phyloP scores from a whole-genome alignment of 2,888 invertebrate species.

The Drosophila fungiperda region DNA sequence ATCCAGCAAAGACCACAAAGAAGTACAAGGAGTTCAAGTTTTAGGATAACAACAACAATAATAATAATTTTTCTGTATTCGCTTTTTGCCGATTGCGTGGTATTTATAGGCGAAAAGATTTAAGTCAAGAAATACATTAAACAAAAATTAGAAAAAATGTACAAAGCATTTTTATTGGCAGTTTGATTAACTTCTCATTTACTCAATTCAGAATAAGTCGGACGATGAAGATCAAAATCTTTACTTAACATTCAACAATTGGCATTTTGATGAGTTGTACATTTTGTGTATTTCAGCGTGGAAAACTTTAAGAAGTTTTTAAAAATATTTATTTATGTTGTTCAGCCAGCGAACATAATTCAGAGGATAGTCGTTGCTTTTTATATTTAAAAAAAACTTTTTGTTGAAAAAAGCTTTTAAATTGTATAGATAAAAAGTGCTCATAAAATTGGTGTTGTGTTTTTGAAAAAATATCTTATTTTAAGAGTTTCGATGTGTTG shows the following conservation, averaged over 20 bases:
- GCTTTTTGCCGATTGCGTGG: conserved; percentile 15
- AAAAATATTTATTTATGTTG: conserved; percentile 1
- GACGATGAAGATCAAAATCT: background rate
- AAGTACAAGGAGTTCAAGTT: conserved; percentile 99
- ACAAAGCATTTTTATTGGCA: conserved; percentile 22
- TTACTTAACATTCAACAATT: background rate
- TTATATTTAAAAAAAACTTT: conserved; percentile 11
- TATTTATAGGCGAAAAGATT: conserved; percentile 7
- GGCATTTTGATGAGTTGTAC: background rate
- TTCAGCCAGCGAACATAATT: conserved; percentile 25
- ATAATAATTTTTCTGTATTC: conserved; percentile 5
- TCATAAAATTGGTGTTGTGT: background rate
- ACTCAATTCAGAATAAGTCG: background rate
- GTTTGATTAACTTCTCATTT: background rate
- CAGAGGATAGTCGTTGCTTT: background rate
- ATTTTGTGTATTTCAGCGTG: background rate
- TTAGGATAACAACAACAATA: conserved; percentile 85
- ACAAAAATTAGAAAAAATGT: conserved; percentile 34
- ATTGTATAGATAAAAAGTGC: background rate
- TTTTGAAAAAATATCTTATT: background rate
- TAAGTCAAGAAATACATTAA: conserved; percentile 44
- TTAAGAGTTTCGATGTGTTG: background rate
- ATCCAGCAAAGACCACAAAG: conserved; percentile 94
- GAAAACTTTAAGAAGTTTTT: background rate
- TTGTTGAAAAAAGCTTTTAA: background rate